Evolutionary conservation across 2,888 invertebrate genomes (phyloP).

Genomic region (Erebia epiphron): DNA sequence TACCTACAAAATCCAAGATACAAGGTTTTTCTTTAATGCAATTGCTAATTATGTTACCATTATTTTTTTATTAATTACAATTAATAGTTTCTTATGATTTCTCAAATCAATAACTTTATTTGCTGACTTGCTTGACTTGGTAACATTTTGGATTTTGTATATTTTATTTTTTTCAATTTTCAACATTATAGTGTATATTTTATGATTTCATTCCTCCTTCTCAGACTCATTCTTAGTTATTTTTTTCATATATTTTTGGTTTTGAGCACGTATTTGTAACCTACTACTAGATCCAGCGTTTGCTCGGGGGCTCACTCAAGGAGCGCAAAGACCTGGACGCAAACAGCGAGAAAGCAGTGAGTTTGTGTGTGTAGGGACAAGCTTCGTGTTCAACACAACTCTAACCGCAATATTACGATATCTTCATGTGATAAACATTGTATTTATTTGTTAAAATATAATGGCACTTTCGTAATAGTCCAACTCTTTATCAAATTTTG

Average conservation of each 20-base stretch:
- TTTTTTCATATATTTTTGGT: conserved; percentile 54
- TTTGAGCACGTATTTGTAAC: conserved; percentile 57
- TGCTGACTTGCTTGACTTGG: background rate
- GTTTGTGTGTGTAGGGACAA: conserved; percentile 58
- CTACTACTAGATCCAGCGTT: conserved; percentile 85
- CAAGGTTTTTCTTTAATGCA: background rate
- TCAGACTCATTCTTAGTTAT: conserved; percentile 19
- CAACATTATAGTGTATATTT: background rate
- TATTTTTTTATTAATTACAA: background rate
- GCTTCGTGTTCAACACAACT: conserved; percentile 9
- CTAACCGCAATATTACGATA: background rate
- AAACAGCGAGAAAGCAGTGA: conserved; percentile 87
- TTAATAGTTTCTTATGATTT: background rate
- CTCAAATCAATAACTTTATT: background rate
- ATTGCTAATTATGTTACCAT: background rate
- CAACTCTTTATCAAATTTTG: background rate
- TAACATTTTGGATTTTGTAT: background rate
- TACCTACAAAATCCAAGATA: background rate
- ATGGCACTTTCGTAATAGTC: background rate
- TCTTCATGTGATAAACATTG: background rate
- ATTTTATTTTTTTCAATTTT: background rate
- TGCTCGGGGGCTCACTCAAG: conserved; percentile 88
- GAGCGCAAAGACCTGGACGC: conserved; percentile 86
- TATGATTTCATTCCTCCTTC: background rate
- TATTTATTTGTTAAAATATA: background rate